These are phyloP conservation scores for Augiades crinisus DNA, from an alignment of 2,888 invertebrate species.

Conservation along the genomic window DNA sequence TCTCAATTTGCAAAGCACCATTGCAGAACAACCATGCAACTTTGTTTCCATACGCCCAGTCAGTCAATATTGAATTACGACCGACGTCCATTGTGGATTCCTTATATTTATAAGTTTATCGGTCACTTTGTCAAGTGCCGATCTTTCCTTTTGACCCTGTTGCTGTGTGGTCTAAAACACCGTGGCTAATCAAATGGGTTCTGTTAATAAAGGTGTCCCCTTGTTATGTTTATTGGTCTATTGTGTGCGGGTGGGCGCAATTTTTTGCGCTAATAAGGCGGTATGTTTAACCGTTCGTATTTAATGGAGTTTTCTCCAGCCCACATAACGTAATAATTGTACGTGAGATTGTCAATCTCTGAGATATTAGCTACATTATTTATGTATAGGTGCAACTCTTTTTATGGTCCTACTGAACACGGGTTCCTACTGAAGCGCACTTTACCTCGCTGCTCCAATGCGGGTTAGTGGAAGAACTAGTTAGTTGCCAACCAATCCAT, in stretches of 20 bases:
- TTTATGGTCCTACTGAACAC: too few relatives aligned
- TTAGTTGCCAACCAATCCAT: too few relatives aligned
- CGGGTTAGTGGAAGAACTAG: too few relatives aligned
- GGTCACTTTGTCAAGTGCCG: constrained; percentile 44
- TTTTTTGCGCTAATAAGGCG: constrained; percentile 31
- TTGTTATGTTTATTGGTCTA: constrained; percentile 40
- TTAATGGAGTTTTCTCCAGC: not conserved
- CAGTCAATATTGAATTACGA: constrained; percentile 68
- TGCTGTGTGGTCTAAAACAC: constrained; percentile 45
- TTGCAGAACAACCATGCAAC: constrained; percentile 48
- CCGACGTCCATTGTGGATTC: constrained; percentile 52
- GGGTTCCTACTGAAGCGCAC: too few relatives aligned
- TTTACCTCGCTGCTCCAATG: too few relatives aligned
- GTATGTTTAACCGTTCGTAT: constrained; percentile 26
- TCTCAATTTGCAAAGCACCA: constrained; percentile 34
- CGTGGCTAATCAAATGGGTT: constrained; percentile 43
- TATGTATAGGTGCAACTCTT: too few relatives aligned
- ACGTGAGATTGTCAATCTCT: not conserved
- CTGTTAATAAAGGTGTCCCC: constrained; percentile 42
- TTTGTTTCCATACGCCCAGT: constrained; percentile 46
- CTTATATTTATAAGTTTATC: constrained; percentile 62
- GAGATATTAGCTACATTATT: too few relatives aligned
- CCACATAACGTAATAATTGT: not conserved
- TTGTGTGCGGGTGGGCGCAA: constrained; percentile 42
- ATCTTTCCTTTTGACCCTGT: constrained; percentile 43